Evolutionary conservation across 2,888 invertebrate genomes (phyloP).

Genomic region (Melieria picta): DNA sequence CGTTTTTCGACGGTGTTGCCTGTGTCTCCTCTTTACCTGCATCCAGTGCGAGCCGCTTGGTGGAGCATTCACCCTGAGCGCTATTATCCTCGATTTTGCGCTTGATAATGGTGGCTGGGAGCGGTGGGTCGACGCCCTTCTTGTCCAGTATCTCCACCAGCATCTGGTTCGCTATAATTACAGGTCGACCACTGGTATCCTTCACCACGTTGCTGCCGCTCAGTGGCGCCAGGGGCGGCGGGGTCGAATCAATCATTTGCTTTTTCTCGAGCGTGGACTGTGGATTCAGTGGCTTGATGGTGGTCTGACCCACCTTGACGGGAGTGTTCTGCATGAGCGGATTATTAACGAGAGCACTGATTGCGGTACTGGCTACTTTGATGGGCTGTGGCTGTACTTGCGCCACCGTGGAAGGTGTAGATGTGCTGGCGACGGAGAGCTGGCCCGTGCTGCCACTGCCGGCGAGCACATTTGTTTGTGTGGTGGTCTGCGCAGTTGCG

Average conservation of each 20-base stretch:
- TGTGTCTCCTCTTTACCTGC: conserved; percentile 47
- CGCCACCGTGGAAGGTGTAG: conserved; percentile 47
- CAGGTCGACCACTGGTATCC: conserved; percentile 67
- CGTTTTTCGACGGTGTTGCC: conserved; percentile 75
- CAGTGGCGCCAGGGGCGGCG: conserved; percentile 64
- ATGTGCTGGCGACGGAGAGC: conserved; percentile 44
- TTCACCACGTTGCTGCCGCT: conserved; percentile 65
- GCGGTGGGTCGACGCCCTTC: conserved; percentile 67
- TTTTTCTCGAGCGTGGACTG: conserved; percentile 59
- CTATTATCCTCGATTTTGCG: conserved; percentile 51
- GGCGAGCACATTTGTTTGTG: conserved; percentile 53
- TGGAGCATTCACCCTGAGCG: conserved; percentile 52
- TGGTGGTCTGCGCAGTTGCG: conserved; percentile 58
- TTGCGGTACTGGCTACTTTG: conserved; percentile 60
- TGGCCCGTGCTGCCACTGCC: conserved; percentile 45
- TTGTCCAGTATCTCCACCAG: conserved; percentile 85
- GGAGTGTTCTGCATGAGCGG: conserved; percentile 63
- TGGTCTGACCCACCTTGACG: conserved; percentile 64
- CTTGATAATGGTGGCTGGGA: conserved; percentile 45
- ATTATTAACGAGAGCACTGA: conserved; percentile 64
- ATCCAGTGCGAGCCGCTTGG: conserved; percentile 68
- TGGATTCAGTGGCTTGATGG: conserved; percentile 62
- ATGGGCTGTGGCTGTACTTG: conserved; percentile 60
- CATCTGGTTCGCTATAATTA: conserved; percentile 74
- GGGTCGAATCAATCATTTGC: conserved; percentile 56